phyloP scores from a whole-genome alignment of 2,888 invertebrate species.

The Trichogramma dendrolimi region DNA sequence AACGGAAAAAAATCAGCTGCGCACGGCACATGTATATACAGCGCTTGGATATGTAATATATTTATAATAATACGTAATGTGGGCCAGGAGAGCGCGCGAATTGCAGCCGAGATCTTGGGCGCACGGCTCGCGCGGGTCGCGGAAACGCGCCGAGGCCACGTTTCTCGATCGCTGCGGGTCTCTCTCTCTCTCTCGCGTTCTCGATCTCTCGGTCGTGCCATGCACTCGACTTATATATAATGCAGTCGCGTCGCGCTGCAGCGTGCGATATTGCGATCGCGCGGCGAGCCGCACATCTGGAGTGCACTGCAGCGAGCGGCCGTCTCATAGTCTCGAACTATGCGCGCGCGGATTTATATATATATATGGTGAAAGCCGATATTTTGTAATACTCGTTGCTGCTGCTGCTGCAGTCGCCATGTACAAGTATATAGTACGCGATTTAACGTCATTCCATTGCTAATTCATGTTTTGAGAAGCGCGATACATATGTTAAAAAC shows the following conservation, averaged over 20 bases:
- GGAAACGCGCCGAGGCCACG: too few species aligned
- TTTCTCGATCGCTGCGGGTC: not conserved
- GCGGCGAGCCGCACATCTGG: slow-evolving; percentile 18
- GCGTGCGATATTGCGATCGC: slow-evolving; percentile 16
- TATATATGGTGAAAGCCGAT: slow-evolving; percentile 53
- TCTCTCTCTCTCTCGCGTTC: not conserved
- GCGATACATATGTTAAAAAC: too few species aligned
- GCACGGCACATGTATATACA: too few species aligned
- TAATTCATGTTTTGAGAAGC: too few species aligned
- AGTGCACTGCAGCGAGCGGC: slow-evolving; percentile 17
- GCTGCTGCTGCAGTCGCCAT: not conserved
- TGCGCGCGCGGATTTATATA: slow-evolving; percentile 28
- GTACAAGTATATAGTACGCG: not conserved
- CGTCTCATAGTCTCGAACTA: too few species aligned
- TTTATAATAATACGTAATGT: too few species aligned
- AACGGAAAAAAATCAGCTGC: too few species aligned
- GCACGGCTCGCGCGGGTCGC: too few species aligned
- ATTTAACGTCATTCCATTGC: too few species aligned
- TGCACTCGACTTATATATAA: not conserved
- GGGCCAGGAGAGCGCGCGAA: too few species aligned
- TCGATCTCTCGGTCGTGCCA: not conserved
- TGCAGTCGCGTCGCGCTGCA: not conserved
- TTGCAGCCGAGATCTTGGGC: too few species aligned
- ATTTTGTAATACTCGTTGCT: slow-evolving; percentile 50
- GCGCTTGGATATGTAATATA: too few species aligned